Evolutionary conservation across 2,113 vertebrate species (phyloP).

Genomic region (Spilogale gracilis): DNA sequence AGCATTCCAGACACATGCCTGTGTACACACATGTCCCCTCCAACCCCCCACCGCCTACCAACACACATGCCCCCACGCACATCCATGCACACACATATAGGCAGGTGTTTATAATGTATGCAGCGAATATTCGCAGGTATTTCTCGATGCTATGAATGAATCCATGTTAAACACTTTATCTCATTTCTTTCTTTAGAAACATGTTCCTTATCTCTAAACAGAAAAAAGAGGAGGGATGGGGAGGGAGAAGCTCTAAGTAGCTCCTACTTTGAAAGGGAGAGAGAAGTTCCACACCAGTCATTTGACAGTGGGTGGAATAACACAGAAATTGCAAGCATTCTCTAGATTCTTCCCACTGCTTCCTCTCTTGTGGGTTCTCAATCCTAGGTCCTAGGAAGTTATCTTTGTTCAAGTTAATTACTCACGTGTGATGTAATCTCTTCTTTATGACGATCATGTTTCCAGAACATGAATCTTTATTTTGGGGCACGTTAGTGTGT

Average conservation of each 20-base stretch:
- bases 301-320: neutral
- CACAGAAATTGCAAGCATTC: neutral
- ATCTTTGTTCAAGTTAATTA: neutral
- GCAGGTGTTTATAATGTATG: rapidly evolving
- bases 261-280: neutral
- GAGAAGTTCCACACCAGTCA: neutral
- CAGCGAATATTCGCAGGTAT: neutral
- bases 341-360: neutral
- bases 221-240: rapidly evolving
- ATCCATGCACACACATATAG: neutral
- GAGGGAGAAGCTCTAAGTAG: neutral
- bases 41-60: neutral
- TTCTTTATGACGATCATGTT: neutral
- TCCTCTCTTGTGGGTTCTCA: neutral
- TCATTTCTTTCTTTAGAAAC: slow-evolving; percentile 49
- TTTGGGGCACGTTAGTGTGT: neutral
- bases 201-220: neutral
- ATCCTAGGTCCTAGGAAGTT: neutral
- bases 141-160: neutral
- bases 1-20: neutral
- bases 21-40: neutral
- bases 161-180: neutral
- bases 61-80: neutral
- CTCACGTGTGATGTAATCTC: neutral
- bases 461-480: neutral